Percentiles rank a stretch among this genome's conserved stretches.
Conservation (phyloP, 2,797 vertebrate genomes). For the Chaetodon trifasciatus region DNA sequence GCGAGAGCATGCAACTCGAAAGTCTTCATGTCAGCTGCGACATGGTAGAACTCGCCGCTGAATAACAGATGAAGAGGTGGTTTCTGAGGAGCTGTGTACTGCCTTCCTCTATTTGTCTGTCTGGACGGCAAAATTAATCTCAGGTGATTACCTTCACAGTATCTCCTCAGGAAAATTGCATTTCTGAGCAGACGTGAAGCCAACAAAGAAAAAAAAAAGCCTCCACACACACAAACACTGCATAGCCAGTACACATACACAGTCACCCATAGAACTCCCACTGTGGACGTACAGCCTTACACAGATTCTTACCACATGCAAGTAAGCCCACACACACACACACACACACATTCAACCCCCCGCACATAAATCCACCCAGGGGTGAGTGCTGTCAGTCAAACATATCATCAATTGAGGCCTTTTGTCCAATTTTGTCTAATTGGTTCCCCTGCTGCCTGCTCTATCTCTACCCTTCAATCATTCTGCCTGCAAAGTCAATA, state of each 20-base stretch:
- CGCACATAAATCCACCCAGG: constrained; percentile 63
- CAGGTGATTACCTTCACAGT: constrained; percentile 70
- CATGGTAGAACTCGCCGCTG: constrained; percentile 61
- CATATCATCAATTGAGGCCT: constrained; percentile 84
- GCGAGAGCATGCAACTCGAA: constrained; percentile 51
- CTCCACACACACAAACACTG: constrained; percentile 17
- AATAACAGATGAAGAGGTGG: constrained; percentile 76
- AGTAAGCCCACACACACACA: background rate
- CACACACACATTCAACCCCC: background rate
- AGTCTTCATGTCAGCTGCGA: constrained; percentile 71
- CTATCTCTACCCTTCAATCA: constrained; percentile 84
- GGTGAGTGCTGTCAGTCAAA: constrained; percentile 84
- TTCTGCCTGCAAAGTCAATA: constrained; percentile 79
- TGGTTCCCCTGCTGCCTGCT: constrained; percentile 85
- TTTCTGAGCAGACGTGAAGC: constrained; percentile 43
- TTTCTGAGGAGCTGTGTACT: constrained; percentile 63
- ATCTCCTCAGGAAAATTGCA: constrained; percentile 57
- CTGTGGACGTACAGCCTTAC: constrained; percentile 16
- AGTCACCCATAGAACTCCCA: constrained; percentile 32
- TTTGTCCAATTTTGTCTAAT: constrained; percentile 89
- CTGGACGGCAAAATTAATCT: constrained; percentile 75
- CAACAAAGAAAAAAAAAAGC: constrained; percentile 25
- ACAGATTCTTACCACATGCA: constrained; percentile 25
- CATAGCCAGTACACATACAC: constrained; percentile 11
- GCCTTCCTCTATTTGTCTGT: constrained; percentile 66